Percentiles rank a stretch among this genome's conserved stretches.
Evolutionary conservation across 2,113 vertebrate genomes (phyloP).

Genomic region (Ivindomyrus marchei): DNA sequence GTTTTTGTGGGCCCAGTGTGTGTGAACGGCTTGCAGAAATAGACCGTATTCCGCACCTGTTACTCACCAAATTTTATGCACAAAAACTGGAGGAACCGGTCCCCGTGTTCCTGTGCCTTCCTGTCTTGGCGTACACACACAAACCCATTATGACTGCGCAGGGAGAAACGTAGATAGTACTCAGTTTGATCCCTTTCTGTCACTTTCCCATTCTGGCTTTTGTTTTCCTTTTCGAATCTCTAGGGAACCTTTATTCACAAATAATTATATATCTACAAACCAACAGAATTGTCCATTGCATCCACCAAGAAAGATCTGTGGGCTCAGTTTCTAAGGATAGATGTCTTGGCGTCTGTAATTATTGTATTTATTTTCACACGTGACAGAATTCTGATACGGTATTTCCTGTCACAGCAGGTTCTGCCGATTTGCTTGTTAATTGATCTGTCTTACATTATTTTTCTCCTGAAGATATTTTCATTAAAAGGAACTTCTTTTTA

Average conservation of each 20-base stretch:
- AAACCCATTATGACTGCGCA: neutral
- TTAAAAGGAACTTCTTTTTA: neutral
- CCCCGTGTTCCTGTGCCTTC: neutral
- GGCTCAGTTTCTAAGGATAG: neutral
- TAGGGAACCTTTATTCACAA: neutral
- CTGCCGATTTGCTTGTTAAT: neutral
- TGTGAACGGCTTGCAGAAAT: neutral
- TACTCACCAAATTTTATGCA: neutral
- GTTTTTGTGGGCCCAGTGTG: neutral
- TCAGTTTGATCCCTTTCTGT: neutral
- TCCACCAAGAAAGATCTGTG: neutral
- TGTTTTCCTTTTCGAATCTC: neutral
- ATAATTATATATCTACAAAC: neutral
- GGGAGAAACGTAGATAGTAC: neutral
- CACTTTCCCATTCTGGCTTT: neutral
- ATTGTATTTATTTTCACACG: neutral
- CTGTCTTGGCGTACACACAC: neutral
- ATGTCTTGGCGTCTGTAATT: neutral
- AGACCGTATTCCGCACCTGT: neutral
- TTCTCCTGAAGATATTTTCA: neutral
- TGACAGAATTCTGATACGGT: neutral
- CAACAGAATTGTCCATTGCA: neutral
- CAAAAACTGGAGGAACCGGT: neutral
- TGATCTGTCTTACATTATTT: neutral
- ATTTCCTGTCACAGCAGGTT: neutral